phyloP scores from a whole-genome alignment of 2,888 invertebrate genomes.

The Melieria crassipennis region DNA sequence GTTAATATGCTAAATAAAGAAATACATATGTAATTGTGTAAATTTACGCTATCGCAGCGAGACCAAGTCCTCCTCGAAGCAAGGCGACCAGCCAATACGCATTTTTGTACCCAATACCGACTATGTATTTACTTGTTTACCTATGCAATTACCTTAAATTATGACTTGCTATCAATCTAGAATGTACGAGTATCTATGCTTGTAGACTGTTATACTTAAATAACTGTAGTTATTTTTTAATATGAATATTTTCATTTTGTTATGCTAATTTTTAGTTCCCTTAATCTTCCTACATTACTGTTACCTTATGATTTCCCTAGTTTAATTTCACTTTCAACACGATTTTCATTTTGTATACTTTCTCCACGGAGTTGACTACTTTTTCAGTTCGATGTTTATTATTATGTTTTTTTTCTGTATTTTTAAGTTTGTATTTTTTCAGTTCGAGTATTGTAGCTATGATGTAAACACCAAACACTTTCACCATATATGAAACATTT shows the following conservation, averaged over 20 bases:
- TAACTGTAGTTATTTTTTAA: too few relatives aligned
- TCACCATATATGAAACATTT: conserved; percentile 5
- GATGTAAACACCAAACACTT: not conserved
- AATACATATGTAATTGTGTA: not conserved
- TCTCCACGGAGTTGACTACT: too few relatives aligned
- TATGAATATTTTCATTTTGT: too few relatives aligned
- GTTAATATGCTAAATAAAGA: not conserved
- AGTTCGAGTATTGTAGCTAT: not conserved
- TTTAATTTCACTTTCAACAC: too few relatives aligned
- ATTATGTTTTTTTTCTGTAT: not conserved
- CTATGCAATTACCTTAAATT: not conserved
- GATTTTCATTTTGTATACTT: too few relatives aligned
- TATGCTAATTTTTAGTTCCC: too few relatives aligned
- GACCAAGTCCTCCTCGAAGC: not conserved
- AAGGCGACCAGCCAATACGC: not conserved
- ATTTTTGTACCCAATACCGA: not conserved
- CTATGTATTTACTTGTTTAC: not conserved
- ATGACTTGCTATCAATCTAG: not conserved
- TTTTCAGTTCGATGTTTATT: not conserved
- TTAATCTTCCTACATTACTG: too few relatives aligned
- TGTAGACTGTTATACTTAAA: too few relatives aligned
- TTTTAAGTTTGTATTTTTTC: not conserved
- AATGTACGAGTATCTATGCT: not conserved
- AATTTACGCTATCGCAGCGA: not conserved
- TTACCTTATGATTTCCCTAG: too few relatives aligned